Evolutionary conservation across 2,888 invertebrate genomes (phyloP).

Genomic region (Polymixis lichenea): DNA sequence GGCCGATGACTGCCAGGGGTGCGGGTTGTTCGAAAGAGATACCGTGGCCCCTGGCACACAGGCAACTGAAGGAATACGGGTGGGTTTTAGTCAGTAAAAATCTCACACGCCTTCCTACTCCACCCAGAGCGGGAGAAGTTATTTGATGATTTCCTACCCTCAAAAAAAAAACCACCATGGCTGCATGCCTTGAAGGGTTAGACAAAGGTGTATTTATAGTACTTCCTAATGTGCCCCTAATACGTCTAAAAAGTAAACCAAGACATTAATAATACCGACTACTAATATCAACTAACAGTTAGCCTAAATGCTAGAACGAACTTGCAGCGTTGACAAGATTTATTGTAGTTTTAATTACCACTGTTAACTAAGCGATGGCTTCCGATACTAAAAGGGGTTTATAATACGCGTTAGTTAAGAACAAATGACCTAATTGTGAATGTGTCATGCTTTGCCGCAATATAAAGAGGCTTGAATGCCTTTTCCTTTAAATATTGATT

Average conservation of each 20-base stretch:
- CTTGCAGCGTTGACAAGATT: constrained; percentile 74
- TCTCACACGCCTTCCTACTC: no score
- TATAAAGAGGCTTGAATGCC: not conserved
- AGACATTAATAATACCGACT: constrained; percentile 11
- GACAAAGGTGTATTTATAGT: not conserved
- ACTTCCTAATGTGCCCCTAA: not conserved
- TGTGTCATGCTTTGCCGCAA: not conserved
- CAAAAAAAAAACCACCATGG: no score
- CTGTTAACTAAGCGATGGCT: constrained; percentile 77
- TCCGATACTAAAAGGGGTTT: constrained; percentile 71
- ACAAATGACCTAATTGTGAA: constrained; percentile 49
- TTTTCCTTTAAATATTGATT: no score
- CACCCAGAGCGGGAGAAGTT: no score
- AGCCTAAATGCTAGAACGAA: constrained; percentile 55
- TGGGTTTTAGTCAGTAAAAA: no score
- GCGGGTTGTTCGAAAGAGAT: no score
- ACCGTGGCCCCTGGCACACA: no score
- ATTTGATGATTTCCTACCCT: no score
- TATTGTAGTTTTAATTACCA: constrained; percentile 76
- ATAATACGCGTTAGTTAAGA: constrained; percentile 66
- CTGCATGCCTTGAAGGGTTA: not conserved
- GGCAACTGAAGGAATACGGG: no score
- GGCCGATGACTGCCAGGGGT: no score
- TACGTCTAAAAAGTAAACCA: constrained; percentile 17
- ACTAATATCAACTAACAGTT: constrained; percentile 40